These are phyloP conservation scores for Tenthredo livida DNA, from an alignment of 2,888 invertebrate genomes.

Conservation along the genomic window DNA sequence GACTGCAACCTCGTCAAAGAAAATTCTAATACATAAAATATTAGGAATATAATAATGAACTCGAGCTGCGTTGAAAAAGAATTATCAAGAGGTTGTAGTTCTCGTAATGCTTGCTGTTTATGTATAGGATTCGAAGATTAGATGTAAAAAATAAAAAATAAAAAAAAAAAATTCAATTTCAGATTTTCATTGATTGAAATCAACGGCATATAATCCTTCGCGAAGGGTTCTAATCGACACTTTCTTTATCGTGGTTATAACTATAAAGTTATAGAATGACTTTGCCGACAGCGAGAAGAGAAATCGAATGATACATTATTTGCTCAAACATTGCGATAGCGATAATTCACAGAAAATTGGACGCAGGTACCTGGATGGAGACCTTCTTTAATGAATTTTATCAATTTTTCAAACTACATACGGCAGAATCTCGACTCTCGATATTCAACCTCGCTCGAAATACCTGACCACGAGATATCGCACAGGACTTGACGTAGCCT, in stretches of 20 bases:
- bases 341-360: neutral
- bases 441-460: neutral
- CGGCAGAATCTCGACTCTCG: neutral
- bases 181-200: neutral
- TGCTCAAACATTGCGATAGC: neutral
- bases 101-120: neutral
- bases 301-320: neutral
- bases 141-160: neutral
- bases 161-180: neutral
- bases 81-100: neutral
- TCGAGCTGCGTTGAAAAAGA: neutral
- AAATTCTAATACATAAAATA: neutral
- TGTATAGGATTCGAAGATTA: neutral
- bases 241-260: neutral
- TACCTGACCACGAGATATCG: slow-evolving; percentile 15
- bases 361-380: neutral
- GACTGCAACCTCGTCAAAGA: neutral
- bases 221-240: neutral
- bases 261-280: neutral
- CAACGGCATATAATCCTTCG: too few species aligned
- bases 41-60: neutral
- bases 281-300: neutral
- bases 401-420: neutral
- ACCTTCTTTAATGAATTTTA: neutral
- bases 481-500: slow-evolving; percentile 11